Conservation (phyloP, 2,113 vertebrate species). For the Chauna torquata region DNA sequence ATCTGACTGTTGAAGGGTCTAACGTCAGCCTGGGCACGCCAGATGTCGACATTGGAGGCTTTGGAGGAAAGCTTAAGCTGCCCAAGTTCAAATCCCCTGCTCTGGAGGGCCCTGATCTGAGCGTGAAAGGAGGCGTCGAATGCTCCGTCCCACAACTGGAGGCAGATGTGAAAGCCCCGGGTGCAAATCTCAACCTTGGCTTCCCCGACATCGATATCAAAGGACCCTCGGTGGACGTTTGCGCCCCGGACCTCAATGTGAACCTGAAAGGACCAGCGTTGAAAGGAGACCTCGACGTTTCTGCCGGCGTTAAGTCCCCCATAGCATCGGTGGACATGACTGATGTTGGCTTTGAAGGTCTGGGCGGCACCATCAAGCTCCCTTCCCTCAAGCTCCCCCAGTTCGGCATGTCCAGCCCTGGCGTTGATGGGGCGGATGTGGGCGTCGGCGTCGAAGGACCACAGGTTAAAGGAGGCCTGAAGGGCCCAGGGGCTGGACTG, state of each 20-base stretch:
- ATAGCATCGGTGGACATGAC: background rate
- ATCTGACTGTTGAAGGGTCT: conserved; percentile 25
- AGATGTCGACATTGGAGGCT: background rate
- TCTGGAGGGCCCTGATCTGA: background rate
- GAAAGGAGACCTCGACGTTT: conserved; percentile 65
- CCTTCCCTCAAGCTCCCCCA: conserved; percentile 74
- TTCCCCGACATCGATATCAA: background rate
- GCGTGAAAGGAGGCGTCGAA: background rate
- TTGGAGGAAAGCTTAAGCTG: conserved; percentile 56
- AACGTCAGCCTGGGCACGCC: background rate
- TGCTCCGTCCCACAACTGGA: background rate
- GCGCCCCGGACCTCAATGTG: conserved; percentile 7
- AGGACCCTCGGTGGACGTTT: conserved; percentile 15
- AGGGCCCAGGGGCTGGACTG: background rate
- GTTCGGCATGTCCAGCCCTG: conserved; percentile 38
- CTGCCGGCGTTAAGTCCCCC: conserved; percentile 49
- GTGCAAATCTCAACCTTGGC: background rate
- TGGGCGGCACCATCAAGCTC: conserved; percentile 67
- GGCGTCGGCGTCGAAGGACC: conserved; percentile 22
- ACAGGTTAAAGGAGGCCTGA: conserved; percentile 27
- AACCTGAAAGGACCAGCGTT: conserved; percentile 76
- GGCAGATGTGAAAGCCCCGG: background rate
- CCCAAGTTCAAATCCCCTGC: background rate
- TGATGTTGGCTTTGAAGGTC: conserved; percentile 7
- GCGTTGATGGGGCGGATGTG: background rate